Conservation (phyloP, 2,888 invertebrate genomes). For the Drosophila quinaria region DNA sequence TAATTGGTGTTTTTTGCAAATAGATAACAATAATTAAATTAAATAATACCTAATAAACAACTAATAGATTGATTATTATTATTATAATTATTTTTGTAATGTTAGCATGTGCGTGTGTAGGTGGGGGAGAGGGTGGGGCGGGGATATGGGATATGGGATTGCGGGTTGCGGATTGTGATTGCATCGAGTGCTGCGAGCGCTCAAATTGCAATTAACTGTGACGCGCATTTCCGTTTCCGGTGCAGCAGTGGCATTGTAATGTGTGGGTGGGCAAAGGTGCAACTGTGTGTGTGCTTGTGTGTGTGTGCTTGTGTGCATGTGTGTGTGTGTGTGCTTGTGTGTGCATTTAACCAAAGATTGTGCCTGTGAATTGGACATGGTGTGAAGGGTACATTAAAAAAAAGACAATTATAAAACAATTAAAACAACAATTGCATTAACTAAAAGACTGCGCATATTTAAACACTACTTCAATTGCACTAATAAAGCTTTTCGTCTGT, state of each 20-base stretch:
- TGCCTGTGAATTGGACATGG: conserved; percentile 73
- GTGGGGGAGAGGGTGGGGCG: neutral
- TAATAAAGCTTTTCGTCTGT: conserved; percentile 78
- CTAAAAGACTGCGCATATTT: conserved; percentile 49
- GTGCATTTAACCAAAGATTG: conserved; percentile 72
- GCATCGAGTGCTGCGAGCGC: conserved; percentile 25
- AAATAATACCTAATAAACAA: conserved; percentile 60
- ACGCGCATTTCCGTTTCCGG: conserved; percentile 78
- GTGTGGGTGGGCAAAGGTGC: conserved; percentile 29
- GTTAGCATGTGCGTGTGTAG: conserved; percentile 43
- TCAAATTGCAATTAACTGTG: conserved; percentile 59
- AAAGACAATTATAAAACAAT: conserved; percentile 63
- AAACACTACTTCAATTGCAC: conserved; percentile 74
- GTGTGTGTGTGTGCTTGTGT: conserved; percentile 44
- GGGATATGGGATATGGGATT: conserved; percentile 10
- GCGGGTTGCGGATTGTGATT: conserved; percentile 23
- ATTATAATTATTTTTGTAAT: conserved; percentile 26
- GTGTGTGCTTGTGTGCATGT: conserved; percentile 31
- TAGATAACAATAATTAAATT: conserved; percentile 66
- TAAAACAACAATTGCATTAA: conserved; percentile 47
- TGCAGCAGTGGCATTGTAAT: conserved; percentile 49
- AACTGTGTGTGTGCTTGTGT: conserved; percentile 29
- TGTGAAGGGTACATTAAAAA: conserved; percentile 53
- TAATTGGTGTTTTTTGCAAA: conserved; percentile 32
- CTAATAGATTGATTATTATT: conserved; percentile 34